phyloP scores from a whole-genome alignment of 1,140 invertebrate species.

The Vollenhovia emeryi region DNA sequence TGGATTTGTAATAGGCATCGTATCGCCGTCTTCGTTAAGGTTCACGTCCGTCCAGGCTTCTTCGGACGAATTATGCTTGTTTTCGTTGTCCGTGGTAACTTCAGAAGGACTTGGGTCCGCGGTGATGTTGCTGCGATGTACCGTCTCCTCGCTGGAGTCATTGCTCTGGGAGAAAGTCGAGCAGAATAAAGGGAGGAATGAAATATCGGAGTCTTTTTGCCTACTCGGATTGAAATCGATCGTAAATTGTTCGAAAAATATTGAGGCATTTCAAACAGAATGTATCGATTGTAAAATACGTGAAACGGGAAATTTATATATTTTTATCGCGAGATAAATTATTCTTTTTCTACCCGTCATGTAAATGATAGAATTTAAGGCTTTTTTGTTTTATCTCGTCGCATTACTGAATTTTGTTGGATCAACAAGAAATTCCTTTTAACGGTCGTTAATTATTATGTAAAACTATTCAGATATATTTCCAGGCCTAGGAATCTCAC shows the following conservation, averaged over 20 bases:
- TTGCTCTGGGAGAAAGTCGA: conserved; percentile 88
- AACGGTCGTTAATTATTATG: not conserved
- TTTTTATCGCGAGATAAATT: not conserved
- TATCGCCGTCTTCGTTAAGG: conserved; percentile 92
- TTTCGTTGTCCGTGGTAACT: conserved; percentile 85
- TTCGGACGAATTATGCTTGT: conserved; percentile 89
- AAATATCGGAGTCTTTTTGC: not conserved
- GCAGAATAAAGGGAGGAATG: conserved; percentile 25
- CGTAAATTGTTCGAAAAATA: not conserved
- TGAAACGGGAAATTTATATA: not conserved
- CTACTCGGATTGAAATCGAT: not conserved
- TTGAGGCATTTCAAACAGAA: not conserved
- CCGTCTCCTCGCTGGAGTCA: conserved; percentile 90
- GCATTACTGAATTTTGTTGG: not conserved
- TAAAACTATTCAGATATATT: conserved; percentile 29
- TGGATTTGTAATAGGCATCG: conserved; percentile 84
- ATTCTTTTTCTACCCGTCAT: not conserved
- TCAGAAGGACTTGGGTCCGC: conserved; percentile 83
- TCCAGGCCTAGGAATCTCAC: conserved; percentile 29
- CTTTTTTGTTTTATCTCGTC: not conserved
- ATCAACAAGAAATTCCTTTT: conserved; percentile 1
- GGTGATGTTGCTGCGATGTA: conserved; percentile 82
- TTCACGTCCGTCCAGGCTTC: conserved; percentile 97
- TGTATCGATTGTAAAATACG: not conserved
- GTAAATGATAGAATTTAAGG: not conserved